Percentiles rank a stretch among this genome's conserved stretches.
Evolutionary conservation across 2,888 invertebrate genomes (phyloP).

Genomic region (Caenorhabditis drosophilae): DNA sequence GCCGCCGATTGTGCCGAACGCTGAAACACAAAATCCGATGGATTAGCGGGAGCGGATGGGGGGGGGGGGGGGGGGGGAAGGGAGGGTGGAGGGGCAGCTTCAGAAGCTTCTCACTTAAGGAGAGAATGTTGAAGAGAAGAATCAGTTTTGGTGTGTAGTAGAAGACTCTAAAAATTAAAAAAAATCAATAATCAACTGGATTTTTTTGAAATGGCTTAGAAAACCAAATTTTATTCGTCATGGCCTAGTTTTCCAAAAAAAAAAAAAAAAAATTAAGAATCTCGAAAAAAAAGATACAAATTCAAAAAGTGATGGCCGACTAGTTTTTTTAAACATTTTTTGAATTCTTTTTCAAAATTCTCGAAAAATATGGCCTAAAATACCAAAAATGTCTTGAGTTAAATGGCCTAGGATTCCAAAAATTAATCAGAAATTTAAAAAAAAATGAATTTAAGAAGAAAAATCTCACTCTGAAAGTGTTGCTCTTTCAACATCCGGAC

Average conservation of each 20-base stretch:
- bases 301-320: too few relatives aligned
- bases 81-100: not conserved
- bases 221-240: too few relatives aligned
- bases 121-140: slow-evolving; percentile 29
- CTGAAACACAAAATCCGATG: slow-evolving; percentile 15
- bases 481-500: slow-evolving; percentile 30
- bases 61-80: not conserved
- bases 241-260: not conserved
- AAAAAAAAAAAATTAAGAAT: not conserved
- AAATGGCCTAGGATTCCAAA: not conserved
- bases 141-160: slow-evolving; percentile 31
- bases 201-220: too few relatives aligned
- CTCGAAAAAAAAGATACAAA: not conserved
- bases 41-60: not conserved
- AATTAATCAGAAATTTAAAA: not conserved
- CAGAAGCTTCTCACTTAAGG: slow-evolving; percentile 15
- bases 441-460: not conserved
- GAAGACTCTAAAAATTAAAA: slow-evolving; percentile 34
- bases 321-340: too few relatives aligned
- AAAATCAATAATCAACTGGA: too few relatives aligned
- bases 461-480: slow-evolving; percentile 20
- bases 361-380: not conserved
- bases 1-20: slow-evolving; percentile 47
- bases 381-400: not conserved
- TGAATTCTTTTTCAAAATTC: slow-evolving; percentile 1